These are phyloP conservation scores for Heliconius sara DNA, from an alignment of 2,888 invertebrate genomes.

Conservation along the genomic window DNA sequence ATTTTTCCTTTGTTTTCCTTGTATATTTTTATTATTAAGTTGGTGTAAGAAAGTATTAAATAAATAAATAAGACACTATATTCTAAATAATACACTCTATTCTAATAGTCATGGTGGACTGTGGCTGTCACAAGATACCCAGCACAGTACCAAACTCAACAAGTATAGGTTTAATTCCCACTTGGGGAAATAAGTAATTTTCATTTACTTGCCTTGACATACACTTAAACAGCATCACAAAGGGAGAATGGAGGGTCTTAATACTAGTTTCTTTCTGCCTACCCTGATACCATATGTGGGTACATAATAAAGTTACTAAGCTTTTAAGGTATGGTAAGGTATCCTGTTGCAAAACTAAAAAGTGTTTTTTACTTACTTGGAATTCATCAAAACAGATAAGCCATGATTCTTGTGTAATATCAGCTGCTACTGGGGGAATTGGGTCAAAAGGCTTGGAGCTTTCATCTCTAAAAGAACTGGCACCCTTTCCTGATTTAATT, in stretches of 20 bases:
- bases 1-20: too few relatives aligned
- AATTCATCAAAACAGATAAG: slow-evolving; percentile 99
- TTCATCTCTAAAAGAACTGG: slow-evolving; percentile 76
- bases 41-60: too few relatives aligned
- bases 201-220: neutral
- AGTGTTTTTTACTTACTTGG: slow-evolving; percentile 86
- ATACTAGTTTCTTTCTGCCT: neutral
- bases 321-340: neutral
- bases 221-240: neutral
- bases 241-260: neutral
- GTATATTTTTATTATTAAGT: too few relatives aligned
- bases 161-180: neutral
- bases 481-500: slow-evolving; percentile 78
- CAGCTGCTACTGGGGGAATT: slow-evolving; percentile 95
- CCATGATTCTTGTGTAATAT: slow-evolving; percentile 94
- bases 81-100: too few relatives aligned
- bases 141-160: neutral
- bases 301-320: neutral
- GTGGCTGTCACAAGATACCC: too few relatives aligned
- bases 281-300: neutral
- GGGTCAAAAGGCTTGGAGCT: slow-evolving; percentile 90
- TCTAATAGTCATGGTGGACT: neutral
- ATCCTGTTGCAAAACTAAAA: neutral
- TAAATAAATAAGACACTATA: too few relatives aligned
- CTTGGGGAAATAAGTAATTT: neutral